Base-by-base conservation (phyloP, 2,888 invertebrate genomes). In the Diaphora mendica region DNA sequence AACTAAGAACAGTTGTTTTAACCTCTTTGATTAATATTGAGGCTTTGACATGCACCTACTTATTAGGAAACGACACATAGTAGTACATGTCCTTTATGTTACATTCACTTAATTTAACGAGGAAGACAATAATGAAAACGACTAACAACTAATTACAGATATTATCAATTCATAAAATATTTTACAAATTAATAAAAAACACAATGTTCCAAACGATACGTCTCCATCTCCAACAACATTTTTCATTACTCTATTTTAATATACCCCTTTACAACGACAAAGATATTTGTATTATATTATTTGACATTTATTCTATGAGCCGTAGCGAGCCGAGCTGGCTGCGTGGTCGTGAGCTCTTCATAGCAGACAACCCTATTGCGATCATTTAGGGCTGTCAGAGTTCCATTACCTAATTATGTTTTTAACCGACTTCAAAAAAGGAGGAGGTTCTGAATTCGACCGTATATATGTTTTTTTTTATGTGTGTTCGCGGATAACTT, bases 251-350 rank as follows among this genome's bases (percentile, higher is more conserved):
- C 33, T 68, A 62, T 44, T n/a, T 33, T 68, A 51, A 51, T 39
- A 39, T 59, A 13, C 23, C 55, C 73, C 51, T 39, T 33, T 48
- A 39, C 62, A 33, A 39, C 11, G 51, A 67, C 70, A 55, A 39
- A 67, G 70, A 70, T 70, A 59, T 70, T 44, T 67, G 35, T 70
- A 74, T 70, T 67, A 70, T 66, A 59, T 62, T 66, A 66, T 67
- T 73, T 66, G 66, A 70, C 73, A 73, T 59, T 73, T 67, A 74
- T 67, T 59, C 73, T 70, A 66, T 67, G 67, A 70, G 66, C 48
- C 59, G 66, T 48, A 70, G 39, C 69, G 55, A 44, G 66, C 59
- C 3, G 20, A 13, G n/a, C 55, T 48, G 9, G 69, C 33, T 51
- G 35, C 35, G 69, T 42, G 65, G 65, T 64, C 65, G 23, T 33